These are phyloP conservation scores for Drosophila ogumai DNA, from an alignment of 1,140 invertebrate genomes.

Conservation along the genomic window DNA sequence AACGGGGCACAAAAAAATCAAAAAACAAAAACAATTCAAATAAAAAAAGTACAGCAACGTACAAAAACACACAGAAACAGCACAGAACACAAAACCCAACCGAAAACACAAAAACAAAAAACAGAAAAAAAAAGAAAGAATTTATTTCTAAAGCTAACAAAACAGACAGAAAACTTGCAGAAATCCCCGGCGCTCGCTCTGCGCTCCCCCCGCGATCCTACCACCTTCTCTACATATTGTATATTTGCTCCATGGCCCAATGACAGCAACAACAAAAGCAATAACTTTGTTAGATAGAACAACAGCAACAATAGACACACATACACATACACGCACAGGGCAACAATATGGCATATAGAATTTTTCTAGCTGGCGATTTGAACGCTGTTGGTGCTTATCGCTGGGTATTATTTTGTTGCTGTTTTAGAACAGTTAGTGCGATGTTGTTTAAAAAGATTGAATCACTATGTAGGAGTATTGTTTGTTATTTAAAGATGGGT, in stretches of 20 bases:
- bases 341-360: slow-evolving; percentile 74
- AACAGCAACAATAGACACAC: slow-evolving; percentile 61
- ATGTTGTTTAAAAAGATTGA: slow-evolving; percentile 20
- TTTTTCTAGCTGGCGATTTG: slow-evolving; percentile 56
- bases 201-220: slow-evolving; percentile 1
- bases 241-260: slow-evolving; percentile 47
- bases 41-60: slow-evolving; percentile 74
- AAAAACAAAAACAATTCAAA: slow-evolving; percentile 11
- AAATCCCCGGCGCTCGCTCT: slow-evolving; percentile 55
- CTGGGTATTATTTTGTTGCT: slow-evolving; percentile 40
- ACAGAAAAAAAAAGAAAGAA: slow-evolving; percentile 41
- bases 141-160: slow-evolving; percentile 81
- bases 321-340: slow-evolving; percentile 35
- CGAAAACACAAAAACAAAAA: slow-evolving; percentile 53
- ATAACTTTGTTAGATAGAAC: slow-evolving; percentile 81
- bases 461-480: slow-evolving; percentile 7
- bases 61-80: slow-evolving; percentile 55
- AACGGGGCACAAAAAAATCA: slow-evolving; percentile 26
- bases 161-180: slow-evolving; percentile 80
- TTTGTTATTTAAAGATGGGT: background rate
- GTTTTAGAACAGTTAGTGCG: slow-evolving; percentile 23
- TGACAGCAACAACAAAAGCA: slow-evolving; percentile 65
- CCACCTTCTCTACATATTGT: slow-evolving; percentile 5
- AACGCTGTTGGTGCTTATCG: slow-evolving; percentile 60
- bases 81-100: slow-evolving; percentile 34